These are phyloP conservation scores for Lutjanus campechanus DNA, from an alignment of 2,797 vertebrate genomes.

Conservation along the genomic window DNA sequence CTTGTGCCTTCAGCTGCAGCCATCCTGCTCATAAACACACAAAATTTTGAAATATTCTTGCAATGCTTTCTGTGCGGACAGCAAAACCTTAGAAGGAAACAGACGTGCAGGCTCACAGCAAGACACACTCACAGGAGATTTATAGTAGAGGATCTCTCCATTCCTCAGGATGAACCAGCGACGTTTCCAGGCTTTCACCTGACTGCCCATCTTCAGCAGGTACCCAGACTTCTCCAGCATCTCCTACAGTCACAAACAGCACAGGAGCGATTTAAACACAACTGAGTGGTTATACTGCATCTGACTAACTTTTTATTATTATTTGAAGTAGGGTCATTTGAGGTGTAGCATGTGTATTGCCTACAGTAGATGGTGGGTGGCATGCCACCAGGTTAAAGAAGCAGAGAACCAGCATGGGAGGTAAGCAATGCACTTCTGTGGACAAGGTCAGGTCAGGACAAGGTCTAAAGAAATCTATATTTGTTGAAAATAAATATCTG, in stretches of 20 bases:
- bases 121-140: conserved; percentile 92
- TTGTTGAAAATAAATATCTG: too few relatives aligned
- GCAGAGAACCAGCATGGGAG: too few relatives aligned
- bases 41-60: conserved; percentile 40
- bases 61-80: conserved; percentile 41
- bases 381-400: too few relatives aligned
- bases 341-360: too few relatives aligned
- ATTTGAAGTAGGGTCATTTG: too few relatives aligned
- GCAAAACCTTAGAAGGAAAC: conserved; percentile 58
- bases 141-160: conserved; percentile 96
- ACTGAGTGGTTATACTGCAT: not conserved
- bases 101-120: not conserved
- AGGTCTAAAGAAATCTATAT: too few relatives aligned
- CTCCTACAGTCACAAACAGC: conserved; percentile 82
- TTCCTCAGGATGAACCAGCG: conserved; percentile 97
- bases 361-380: too few relatives aligned
- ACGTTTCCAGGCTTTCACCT: conserved; percentile 95
- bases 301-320: too few relatives aligned
- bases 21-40: conserved; percentile 3
- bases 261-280: not conserved
- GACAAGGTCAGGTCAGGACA: too few relatives aligned
- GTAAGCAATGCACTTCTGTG: too few relatives aligned
- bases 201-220: conserved; percentile 95
- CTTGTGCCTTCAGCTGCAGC: conserved; percentile 10
- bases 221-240: conserved; percentile 95